Base-by-base conservation (phyloP, 2,113 vertebrate species). In the Ptilorrhoa leucosticta region DNA sequence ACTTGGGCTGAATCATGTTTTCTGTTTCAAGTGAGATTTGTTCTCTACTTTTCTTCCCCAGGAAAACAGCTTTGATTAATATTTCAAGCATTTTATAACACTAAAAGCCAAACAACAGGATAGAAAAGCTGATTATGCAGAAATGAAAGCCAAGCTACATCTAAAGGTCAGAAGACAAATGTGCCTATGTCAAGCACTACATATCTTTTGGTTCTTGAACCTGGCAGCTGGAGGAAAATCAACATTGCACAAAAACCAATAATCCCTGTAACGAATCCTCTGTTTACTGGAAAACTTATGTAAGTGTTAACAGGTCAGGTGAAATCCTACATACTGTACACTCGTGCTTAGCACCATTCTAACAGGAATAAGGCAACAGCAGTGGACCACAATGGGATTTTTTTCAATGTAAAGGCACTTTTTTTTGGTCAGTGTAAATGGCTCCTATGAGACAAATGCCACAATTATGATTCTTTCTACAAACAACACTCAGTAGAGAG, bases 11-110 rank as follows among this genome's bases (percentile, higher is more conserved):
- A 92, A 71, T 22, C 0, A 0, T 56, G 30, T 69, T 72, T 83
- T 96, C 68, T 72, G 18, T 90, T 93, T 83, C 58, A 90, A 63
- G 63, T 70, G 39, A 93, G n/a, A 76, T 90, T 86, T 93, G 31
- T 70, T 86, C 84, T 70, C 6, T 44, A 20, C 23, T 42, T 79
- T 81, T 65, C 76, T 73, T 63, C 11, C 21, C 26, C 42, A 73
- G 44, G 51, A 94, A 95, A 88, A 86, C 7, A 86, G 40, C 60
- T 95, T 95, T 89, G 70, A 87, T 87, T 24, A 96, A 81, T 95
- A 93, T 93, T 96, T 93, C 69, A 90, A 89, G 40, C 31, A 39
- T 87, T 92, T 92, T 94, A 71, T 88, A 86, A 60, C 21, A 40
- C 54, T 68, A 82, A 73, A 90, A 96, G 54, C 31, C 33, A 85